Evolutionary conservation across 2,888 invertebrate genomes (phyloP).

Genomic region (Piscicola geometra): DNA sequence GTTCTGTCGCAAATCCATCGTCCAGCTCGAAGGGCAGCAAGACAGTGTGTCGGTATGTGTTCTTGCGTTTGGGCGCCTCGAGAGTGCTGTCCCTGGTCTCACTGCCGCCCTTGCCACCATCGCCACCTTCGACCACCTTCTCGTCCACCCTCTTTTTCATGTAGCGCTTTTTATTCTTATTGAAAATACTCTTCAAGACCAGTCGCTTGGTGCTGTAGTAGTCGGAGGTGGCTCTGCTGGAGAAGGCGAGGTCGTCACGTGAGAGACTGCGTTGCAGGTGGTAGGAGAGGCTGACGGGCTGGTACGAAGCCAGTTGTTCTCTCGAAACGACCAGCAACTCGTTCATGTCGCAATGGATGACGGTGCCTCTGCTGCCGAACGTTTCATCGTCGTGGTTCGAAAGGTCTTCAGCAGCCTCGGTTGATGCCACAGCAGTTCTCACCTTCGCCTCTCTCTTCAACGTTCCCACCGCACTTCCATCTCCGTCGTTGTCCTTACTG

Average conservation of each 20-base stretch:
- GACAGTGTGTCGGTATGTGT: background rate
- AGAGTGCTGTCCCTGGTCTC: background rate
- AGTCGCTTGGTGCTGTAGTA: background rate
- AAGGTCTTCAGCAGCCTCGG: background rate
- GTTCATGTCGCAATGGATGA: conserved; percentile 27
- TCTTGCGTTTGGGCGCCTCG: background rate
- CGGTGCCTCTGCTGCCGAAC: conserved; percentile 23
- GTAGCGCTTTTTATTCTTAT: background rate
- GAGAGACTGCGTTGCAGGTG: conserved; percentile 6
- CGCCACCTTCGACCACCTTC: conserved; percentile 3
- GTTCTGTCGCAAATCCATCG: conserved; percentile 35
- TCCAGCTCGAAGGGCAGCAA: conserved; percentile 2
- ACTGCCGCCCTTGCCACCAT: background rate
- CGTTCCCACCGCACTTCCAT: background rate
- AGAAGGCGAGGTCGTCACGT: background rate
- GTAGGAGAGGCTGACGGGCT: conserved; percentile 11
- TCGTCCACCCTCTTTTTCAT: background rate
- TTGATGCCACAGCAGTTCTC: background rate
- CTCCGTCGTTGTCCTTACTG: background rate
- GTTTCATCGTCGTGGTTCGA: background rate
- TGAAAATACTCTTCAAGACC: conserved; percentile 22
- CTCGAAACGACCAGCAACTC: conserved; percentile 18
- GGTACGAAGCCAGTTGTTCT: background rate
- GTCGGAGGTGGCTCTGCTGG: background rate
- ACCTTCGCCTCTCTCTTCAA: conserved; percentile 11